Conservation (phyloP, 2,797 vertebrate genomes). For the Artibeus jamaicensis region DNA sequence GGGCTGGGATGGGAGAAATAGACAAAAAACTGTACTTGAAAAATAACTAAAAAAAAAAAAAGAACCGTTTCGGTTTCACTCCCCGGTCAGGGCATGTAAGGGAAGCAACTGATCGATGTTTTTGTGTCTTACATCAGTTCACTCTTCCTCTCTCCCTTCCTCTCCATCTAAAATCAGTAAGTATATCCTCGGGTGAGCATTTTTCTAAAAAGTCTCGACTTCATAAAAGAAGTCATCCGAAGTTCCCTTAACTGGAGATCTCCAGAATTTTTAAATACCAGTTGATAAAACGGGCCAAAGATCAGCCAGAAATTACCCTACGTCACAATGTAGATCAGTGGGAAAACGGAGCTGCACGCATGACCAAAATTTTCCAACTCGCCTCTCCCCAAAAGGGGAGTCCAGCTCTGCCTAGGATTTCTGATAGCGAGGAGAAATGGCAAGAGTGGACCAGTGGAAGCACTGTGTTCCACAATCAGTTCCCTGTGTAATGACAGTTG, state of each 20-base stretch:
- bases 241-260: neutral
- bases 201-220: neutral
- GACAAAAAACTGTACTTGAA: too few relatives aligned
- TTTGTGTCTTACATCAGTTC: neutral
- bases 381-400: neutral
- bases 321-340: neutral
- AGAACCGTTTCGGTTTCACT: too few relatives aligned
- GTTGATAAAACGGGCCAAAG: neutral
- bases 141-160: neutral
- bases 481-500: neutral
- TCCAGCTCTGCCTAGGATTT: neutral
- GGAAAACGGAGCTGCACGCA: neutral
- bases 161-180: neutral
- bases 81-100: neutral
- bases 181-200: neutral
- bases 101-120: neutral
- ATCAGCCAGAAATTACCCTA: neutral
- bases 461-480: rapidly evolving
- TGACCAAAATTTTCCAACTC: neutral
- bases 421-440: neutral
- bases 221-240: neutral
- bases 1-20: too few relatives aligned
- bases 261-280: neutral
- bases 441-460: too few relatives aligned
- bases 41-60: too few relatives aligned